A percentile compares a stretch with the other conserved stretches of the same genome.
Conservation (phyloP, 53 echinoderm and acorn worm genomes). For the Echinarachnius parma region DNA sequence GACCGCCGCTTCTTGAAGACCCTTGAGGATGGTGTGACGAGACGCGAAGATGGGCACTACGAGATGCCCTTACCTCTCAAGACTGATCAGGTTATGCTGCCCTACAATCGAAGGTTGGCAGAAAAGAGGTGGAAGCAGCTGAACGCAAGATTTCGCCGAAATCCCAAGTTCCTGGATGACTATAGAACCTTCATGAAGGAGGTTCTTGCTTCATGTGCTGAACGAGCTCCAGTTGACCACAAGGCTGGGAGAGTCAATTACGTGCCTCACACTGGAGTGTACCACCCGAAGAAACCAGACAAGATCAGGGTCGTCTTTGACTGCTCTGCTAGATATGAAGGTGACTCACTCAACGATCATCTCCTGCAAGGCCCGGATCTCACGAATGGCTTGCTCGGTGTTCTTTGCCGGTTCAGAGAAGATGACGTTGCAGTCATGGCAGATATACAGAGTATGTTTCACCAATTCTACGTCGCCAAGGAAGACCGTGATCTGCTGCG, state of each 20-base stretch:
- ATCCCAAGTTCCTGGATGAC: conserved; percentile 21
- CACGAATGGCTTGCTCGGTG: conserved; percentile 49
- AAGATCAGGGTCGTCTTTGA: conserved; percentile 53
- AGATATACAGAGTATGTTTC: conserved; percentile 60
- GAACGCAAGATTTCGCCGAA: conserved; percentile 1
- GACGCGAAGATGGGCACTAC: conserved; percentile 30
- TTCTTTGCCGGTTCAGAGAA: conserved; percentile 52
- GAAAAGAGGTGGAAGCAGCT: conserved; percentile 8
- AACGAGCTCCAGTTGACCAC: conserved; percentile 11
- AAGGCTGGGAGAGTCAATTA: conserved; percentile 2
- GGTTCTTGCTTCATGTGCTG: conserved; percentile 31
- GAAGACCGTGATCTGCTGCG: conserved; percentile 42
- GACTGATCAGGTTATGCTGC: neutral
- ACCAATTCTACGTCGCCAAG: conserved; percentile 44
- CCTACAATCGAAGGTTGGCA: conserved; percentile 22
- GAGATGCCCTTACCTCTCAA: conserved; percentile 37
- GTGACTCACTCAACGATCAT: conserved; percentile 52
- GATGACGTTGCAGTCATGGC: conserved; percentile 45
- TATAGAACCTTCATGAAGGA: conserved; percentile 26
- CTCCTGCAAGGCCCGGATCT: conserved; percentile 54
- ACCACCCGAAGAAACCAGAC: conserved; percentile 36
- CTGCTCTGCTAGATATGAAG: conserved; percentile 39
- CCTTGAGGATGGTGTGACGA: conserved; percentile 2
- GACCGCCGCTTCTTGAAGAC: conserved; percentile 13
- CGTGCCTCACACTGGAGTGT: conserved; percentile 51